phyloP scores from a whole-genome alignment of 53 echinoderm and acorn worm genomes.

The Henricia sp. region DNA sequence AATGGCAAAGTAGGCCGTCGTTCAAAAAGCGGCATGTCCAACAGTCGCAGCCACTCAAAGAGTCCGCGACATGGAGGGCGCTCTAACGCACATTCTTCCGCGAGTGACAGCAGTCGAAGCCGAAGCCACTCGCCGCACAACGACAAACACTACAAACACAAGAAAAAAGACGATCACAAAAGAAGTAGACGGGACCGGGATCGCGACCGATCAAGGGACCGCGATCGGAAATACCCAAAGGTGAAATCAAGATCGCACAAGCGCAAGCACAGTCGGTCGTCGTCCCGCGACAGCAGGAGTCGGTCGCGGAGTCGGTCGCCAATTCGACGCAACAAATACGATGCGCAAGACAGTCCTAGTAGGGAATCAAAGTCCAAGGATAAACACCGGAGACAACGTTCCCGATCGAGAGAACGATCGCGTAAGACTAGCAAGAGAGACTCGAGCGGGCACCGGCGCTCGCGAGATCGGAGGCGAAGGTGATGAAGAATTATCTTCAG shows the following conservation, averaged over 20 bases:
- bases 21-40: slow-evolving; percentile 51
- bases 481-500: slow-evolving; percentile 24
- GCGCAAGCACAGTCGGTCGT: slow-evolving; percentile 72
- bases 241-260: slow-evolving; percentile 65
- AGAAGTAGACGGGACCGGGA: slow-evolving; percentile 46
- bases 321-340: slow-evolving; percentile 41
- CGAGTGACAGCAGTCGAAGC: slow-evolving; percentile 63
- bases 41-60: slow-evolving; percentile 64
- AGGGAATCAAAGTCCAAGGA: slow-evolving; percentile 45
- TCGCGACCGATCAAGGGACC: slow-evolving; percentile 12
- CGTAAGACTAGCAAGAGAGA: slow-evolving; percentile 68
- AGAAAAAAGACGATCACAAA: slow-evolving; percentile 69
- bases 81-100: slow-evolving; percentile 56
- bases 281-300: slow-evolving; percentile 62
- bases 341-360: slow-evolving; percentile 29
- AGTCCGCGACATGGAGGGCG: slow-evolving; percentile 63
- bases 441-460: slow-evolving; percentile 37
- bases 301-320: slow-evolving; percentile 73
- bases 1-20: slow-evolving; percentile 64
- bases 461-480: slow-evolving; percentile 40
- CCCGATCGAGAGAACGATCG: slow-evolving; percentile 65
- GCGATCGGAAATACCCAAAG: slow-evolving; percentile 30
- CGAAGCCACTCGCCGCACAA: slow-evolving; percentile 61
- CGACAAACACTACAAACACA: slow-evolving; percentile 52
- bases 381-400: slow-evolving; percentile 39